phyloP scores from a whole-genome alignment of 2,797 vertebrate genomes.

The Enteromius thamalakanensis region DNA sequence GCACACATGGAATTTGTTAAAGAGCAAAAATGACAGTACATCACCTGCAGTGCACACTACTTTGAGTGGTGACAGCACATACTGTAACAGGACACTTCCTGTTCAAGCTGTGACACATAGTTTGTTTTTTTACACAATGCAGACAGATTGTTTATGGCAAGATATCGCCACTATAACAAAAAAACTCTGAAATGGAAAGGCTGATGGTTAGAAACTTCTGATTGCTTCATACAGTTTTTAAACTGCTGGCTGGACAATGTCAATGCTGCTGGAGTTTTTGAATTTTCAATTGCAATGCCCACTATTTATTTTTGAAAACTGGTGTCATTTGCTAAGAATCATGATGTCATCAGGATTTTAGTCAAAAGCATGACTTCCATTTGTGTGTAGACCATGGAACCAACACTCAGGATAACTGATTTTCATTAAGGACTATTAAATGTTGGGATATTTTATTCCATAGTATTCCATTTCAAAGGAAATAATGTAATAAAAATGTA shows the following conservation, averaged over 20 bases:
- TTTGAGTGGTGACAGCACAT: neutral
- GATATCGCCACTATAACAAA: neutral
- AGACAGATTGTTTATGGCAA: constrained; percentile 14
- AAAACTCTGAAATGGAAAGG: neutral
- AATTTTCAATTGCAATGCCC: neutral
- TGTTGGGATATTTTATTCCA: neutral
- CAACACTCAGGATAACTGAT: neutral
- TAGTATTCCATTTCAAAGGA: constrained; percentile 8
- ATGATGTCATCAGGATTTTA: constrained; percentile 3
- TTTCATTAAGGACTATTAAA: neutral
- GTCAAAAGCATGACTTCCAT: constrained; percentile 24
- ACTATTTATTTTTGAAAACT: constrained; percentile 24
- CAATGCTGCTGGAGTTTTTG: neutral
- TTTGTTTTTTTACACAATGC: constrained; percentile 10
- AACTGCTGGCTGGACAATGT: neutral
- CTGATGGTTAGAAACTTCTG: neutral
- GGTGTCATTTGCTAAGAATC: constrained; percentile 16
- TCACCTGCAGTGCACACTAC: neutral
- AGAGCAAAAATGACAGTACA: constrained; percentile 30
- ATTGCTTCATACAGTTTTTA: neutral
- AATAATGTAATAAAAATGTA: neutral
- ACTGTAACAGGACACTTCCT: constrained; percentile 2
- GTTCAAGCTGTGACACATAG: constrained; percentile 5
- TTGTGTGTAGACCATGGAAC: neutral
- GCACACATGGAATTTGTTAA: constrained; percentile 6